phyloP scores from a whole-genome alignment of 2,113 vertebrate species.

The Colossoma macropomum region DNA sequence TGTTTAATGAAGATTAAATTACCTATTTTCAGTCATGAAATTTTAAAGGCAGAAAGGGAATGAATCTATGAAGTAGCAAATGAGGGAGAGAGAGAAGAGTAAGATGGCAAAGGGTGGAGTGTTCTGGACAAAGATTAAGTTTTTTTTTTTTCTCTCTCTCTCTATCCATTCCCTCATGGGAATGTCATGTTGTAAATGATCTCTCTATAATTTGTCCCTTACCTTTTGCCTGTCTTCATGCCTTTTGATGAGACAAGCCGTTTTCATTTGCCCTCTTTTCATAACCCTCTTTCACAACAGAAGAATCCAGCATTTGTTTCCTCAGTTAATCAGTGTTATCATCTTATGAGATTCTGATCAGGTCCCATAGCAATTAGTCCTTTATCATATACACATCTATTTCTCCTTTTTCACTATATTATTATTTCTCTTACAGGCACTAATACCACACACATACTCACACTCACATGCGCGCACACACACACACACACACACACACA shows the following conservation, averaged over 20 bases:
- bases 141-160: background rate
- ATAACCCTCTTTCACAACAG: background rate
- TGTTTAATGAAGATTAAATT: slow-evolving; percentile 81
- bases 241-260: slow-evolving; percentile 38
- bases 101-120: slow-evolving; percentile 40
- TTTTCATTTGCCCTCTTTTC: slow-evolving; percentile 42
- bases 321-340: slow-evolving; percentile 57
- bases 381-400: slow-evolving; percentile 54
- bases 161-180: background rate
- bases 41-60: slow-evolving; percentile 62
- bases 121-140: slow-evolving; percentile 50
- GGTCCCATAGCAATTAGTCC: slow-evolving; percentile 73
- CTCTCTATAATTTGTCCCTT: slow-evolving; percentile 53
- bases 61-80: slow-evolving; percentile 64
- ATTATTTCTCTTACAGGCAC: background rate
- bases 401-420: slow-evolving; percentile 53
- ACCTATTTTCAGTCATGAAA: slow-evolving; percentile 77
- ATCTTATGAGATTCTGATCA: slow-evolving; percentile 65
- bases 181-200: slow-evolving; percentile 51
- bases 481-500: slow-evolving; percentile 38
- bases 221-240: slow-evolving; percentile 54
- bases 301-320: slow-evolving; percentile 53
- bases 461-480: slow-evolving; percentile 20
- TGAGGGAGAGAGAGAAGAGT: slow-evolving; percentile 53
- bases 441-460: slow-evolving; percentile 20